These are phyloP conservation scores for Gymnarchus niloticus DNA, from an alignment of 2,113 vertebrate genomes.

Conservation along the genomic window DNA sequence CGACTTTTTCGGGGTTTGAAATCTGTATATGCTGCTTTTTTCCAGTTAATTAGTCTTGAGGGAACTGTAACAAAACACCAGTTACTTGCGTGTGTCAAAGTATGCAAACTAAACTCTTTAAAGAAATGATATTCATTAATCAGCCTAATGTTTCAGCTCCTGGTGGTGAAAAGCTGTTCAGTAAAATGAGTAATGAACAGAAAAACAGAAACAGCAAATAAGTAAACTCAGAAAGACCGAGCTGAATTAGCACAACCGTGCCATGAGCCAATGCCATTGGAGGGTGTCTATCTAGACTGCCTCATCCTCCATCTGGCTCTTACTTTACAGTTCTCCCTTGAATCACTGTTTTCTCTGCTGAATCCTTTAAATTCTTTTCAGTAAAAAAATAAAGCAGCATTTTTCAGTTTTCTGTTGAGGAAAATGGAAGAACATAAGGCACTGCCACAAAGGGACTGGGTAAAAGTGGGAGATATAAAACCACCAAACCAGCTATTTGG, in stretches of 20 bases:
- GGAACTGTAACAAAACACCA: too few relatives aligned
- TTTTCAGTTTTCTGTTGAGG: not conserved
- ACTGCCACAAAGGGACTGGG: not conserved
- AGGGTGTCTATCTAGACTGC: not conserved
- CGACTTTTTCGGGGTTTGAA: not conserved
- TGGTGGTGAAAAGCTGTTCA: not conserved
- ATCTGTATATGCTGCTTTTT: not conserved
- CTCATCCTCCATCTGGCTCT: conserved; percentile 3
- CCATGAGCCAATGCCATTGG: not conserved
- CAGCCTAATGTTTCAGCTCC: not conserved
- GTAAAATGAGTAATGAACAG: not conserved
- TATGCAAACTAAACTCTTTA: not conserved
- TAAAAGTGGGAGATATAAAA: not conserved
- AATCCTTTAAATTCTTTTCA: not conserved
- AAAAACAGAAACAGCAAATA: not conserved
- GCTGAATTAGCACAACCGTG: conserved; percentile 10
- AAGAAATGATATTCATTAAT: conserved; percentile 4
- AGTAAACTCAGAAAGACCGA: not conserved
- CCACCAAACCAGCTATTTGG: not conserved
- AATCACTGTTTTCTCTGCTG: not conserved
- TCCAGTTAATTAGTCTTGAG: not conserved
- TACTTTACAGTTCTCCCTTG: not conserved
- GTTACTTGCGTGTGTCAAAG: too few relatives aligned
- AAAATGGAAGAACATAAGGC: not conserved
- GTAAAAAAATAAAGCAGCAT: not conserved